phyloP scores from a whole-genome alignment of 2,113 vertebrate genomes.

The Myotis davidii region DNA sequence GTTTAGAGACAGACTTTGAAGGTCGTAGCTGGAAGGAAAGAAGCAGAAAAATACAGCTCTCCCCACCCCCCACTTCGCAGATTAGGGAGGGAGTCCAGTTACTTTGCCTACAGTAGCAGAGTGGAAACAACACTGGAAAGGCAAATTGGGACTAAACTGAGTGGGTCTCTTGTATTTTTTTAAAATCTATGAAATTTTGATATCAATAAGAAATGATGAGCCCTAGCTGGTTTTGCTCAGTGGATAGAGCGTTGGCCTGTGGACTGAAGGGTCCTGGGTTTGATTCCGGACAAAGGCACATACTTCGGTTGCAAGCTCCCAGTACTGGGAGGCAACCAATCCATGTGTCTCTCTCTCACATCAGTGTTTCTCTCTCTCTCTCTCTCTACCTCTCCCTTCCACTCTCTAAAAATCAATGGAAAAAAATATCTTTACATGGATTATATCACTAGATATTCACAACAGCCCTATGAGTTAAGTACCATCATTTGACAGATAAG shows the following conservation, averaged over 20 bases:
- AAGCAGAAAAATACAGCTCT: not conserved
- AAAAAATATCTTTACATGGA: not conserved
- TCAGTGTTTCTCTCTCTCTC: too few species aligned
- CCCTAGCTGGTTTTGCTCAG: too few species aligned
- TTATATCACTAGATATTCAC: slow-evolving; percentile 3
- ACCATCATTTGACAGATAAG: not conserved
- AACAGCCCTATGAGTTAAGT: slow-evolving; percentile 1
- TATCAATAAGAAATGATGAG: not conserved
- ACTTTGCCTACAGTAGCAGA: not conserved
- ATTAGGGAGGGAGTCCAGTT: not conserved
- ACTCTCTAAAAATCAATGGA: too few species aligned
- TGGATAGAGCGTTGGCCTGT: too few species aligned
- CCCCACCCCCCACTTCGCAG: not conserved
- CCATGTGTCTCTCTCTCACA: too few species aligned
- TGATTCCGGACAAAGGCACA: too few species aligned
- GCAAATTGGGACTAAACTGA: not conserved
- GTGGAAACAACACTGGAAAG: not conserved
- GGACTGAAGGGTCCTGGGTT: too few species aligned
- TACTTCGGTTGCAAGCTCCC: too few species aligned
- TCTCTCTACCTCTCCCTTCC: too few species aligned
- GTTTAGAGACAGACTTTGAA: not conserved
- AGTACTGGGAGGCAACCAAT: too few species aligned
- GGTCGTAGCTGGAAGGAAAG: not conserved
- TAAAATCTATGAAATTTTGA: not conserved
- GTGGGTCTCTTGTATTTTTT: not conserved